These are phyloP conservation scores for Aptenodytes patagonicus DNA, from an alignment of 2,113 vertebrate species.

Conservation along the genomic window DNA sequence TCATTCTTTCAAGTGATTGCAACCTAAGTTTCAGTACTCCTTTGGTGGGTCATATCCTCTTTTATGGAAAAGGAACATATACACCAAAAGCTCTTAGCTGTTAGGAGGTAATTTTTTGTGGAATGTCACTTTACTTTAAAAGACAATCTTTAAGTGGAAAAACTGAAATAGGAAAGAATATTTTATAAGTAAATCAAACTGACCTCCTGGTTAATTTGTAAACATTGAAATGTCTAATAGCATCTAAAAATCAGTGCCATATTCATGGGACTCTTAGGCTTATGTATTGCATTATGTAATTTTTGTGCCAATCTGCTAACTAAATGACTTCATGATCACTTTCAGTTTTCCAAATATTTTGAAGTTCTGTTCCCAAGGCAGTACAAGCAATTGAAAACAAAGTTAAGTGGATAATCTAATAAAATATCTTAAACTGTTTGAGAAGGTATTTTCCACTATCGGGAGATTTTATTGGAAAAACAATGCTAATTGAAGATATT, in stretches of 20 bases:
- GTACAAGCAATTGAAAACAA: not conserved
- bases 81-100: not conserved
- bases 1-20: not conserved
- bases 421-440: not conserved
- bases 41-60: not conserved
- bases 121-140: not conserved
- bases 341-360: not conserved
- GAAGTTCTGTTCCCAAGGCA: not conserved
- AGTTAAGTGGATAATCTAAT: not conserved
- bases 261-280: not conserved
- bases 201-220: not conserved
- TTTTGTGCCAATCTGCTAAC: not conserved
- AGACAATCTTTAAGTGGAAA: not conserved
- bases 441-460: not conserved
- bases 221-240: not conserved
- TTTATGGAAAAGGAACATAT: not conserved
- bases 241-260: not conserved
- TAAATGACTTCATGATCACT: not conserved
- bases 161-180: not conserved
- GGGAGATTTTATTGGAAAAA: not conserved
- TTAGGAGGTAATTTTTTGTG: not conserved
- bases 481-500: not conserved
- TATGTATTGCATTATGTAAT: rapidly evolving
- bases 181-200: not conserved
- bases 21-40: not conserved